Conservation (phyloP, 2,888 invertebrate species). For the Clistopyga incitator region DNA sequence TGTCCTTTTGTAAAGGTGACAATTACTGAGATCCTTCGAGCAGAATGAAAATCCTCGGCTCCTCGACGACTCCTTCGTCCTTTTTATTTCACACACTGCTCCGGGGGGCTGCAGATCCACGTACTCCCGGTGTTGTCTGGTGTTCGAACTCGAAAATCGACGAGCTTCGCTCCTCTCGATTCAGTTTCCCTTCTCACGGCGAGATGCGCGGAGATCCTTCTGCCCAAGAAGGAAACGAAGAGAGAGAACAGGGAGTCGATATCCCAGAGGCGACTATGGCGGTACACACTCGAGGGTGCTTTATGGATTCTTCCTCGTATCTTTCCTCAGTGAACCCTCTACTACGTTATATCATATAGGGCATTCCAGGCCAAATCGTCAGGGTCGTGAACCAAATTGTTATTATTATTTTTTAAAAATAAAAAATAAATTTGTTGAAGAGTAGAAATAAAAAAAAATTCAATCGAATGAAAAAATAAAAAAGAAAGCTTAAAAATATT, state of each 20-base stretch:
- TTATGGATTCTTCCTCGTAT: slow-evolving; percentile 73
- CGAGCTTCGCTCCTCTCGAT: slow-evolving; percentile 15
- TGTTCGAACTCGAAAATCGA: slow-evolving; percentile 20
- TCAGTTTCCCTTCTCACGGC: slow-evolving; percentile 37
- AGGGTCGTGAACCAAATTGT: not conserved
- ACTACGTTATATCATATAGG: slow-evolving; percentile 42
- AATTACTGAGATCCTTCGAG: slow-evolving; percentile 58
- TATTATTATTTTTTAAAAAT: not conserved
- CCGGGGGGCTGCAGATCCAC: not conserved
- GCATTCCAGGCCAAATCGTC: slow-evolving; percentile 15
- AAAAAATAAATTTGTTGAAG: too few relatives aligned
- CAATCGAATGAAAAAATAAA: too few relatives aligned
- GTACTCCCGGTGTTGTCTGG: not conserved
- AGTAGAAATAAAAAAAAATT: too few relatives aligned
- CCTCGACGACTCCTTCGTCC: slow-evolving; percentile 12
- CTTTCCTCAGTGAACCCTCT: slow-evolving; percentile 72
- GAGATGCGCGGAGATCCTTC: slow-evolving; percentile 35
- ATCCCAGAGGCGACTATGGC: slow-evolving; percentile 62
- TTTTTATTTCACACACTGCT: slow-evolving; percentile 1
- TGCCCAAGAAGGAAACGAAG: slow-evolving; percentile 39
- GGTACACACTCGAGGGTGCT: slow-evolving; percentile 66
- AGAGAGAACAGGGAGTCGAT: slow-evolving; percentile 63
- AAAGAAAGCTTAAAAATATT: too few relatives aligned
- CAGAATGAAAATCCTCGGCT: slow-evolving; percentile 45
- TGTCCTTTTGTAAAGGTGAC: slow-evolving; percentile 50